These are phyloP conservation scores for Atlantisia rogersi DNA, from an alignment of 2,113 vertebrate genomes.

Conservation along the genomic window DNA sequence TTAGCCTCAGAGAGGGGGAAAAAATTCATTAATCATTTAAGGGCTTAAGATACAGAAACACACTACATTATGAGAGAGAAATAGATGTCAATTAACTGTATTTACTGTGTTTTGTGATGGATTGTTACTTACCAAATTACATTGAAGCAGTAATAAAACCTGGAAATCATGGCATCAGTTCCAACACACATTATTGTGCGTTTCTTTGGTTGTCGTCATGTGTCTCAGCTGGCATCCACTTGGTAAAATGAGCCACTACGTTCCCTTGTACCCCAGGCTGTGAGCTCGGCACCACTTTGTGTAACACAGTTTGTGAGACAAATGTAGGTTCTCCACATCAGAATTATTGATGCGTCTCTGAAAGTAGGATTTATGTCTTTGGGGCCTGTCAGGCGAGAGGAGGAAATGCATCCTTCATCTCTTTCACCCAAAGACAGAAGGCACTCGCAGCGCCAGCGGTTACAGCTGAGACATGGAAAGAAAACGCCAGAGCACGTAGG, in stretches of 20 bases:
- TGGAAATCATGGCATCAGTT: background rate
- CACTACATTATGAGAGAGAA: background rate
- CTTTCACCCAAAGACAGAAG: background rate
- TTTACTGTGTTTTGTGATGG: background rate
- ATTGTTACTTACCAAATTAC: background rate
- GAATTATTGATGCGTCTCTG: background rate
- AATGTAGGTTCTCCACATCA: background rate
- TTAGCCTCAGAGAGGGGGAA: background rate
- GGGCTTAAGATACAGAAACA: background rate
- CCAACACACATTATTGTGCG: background rate
- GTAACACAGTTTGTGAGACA: background rate
- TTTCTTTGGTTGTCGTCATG: background rate
- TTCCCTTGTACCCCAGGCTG: background rate
- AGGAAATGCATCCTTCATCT: background rate
- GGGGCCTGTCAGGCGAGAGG: background rate
- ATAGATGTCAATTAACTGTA: background rate
- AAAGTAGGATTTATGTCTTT: background rate
- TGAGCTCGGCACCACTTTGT: background rate
- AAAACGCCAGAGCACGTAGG: background rate
- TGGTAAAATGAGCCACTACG: background rate
- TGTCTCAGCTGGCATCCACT: background rate
- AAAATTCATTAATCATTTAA: background rate
- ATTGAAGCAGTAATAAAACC: background rate
- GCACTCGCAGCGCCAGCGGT: fast-evolving
- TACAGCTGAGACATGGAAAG: background rate